phyloP scores from a whole-genome alignment of 2,888 invertebrate genomes.

The Platypus cylindrus region DNA sequence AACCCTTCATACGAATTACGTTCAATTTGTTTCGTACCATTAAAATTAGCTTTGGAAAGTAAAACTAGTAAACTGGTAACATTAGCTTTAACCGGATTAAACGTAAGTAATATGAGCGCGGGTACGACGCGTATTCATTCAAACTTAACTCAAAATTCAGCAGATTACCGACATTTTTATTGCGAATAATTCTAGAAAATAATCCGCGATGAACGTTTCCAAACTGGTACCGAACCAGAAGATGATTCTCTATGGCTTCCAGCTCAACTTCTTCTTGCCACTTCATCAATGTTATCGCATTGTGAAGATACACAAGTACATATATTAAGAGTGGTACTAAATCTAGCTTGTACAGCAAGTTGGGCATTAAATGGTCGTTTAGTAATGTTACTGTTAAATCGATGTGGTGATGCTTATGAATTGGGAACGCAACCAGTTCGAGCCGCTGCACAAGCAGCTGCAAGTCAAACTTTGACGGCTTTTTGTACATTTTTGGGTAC shows the following conservation, averaged over 20 bases:
- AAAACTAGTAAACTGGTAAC: slow-evolving; percentile 74
- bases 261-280: slow-evolving; percentile 76
- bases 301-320: slow-evolving; percentile 74
- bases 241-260: slow-evolving; percentile 89
- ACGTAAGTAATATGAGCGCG: slow-evolving; percentile 51
- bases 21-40: slow-evolving; percentile 69
- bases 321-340: slow-evolving; percentile 50
- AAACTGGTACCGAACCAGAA: slow-evolving; percentile 79
- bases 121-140: no score
- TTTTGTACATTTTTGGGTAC: slow-evolving; percentile 71
- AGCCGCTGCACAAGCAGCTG: slow-evolving; percentile 80
- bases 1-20: slow-evolving; percentile 74
- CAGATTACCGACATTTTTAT: no score
- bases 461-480: slow-evolving; percentile 76
- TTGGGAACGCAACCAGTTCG: slow-evolving; percentile 66
- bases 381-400: slow-evolving; percentile 73
- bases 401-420: slow-evolving; percentile 73
- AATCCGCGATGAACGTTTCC: slow-evolving; percentile 82
- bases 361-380: slow-evolving; percentile 83
- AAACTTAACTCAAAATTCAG: background rate
- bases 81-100: slow-evolving; percentile 75
- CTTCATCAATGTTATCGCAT: slow-evolving; percentile 65
- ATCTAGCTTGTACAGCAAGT: slow-evolving; percentile 76
- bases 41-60: slow-evolving; percentile 79
- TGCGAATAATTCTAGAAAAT: slow-evolving; percentile 63